Evolutionary conservation across 2,797 vertebrate species (phyloP).

Genomic region (Sebastes itinus): DNA sequence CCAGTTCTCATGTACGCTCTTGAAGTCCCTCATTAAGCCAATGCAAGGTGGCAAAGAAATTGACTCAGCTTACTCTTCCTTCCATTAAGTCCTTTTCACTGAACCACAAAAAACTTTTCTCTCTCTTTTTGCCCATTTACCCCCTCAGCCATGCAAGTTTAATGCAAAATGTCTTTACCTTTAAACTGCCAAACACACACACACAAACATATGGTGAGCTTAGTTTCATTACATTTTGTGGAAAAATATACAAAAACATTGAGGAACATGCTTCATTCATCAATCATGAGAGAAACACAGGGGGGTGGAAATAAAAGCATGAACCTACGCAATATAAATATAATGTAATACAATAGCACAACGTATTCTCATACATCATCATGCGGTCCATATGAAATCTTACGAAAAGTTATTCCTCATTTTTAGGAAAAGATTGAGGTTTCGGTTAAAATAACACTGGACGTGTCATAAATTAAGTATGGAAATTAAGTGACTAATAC

Average conservation of each 20-base stretch:
- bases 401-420: no score
- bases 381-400: no score
- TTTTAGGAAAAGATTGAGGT: no score
- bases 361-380: no score
- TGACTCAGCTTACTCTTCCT: constrained; percentile 27
- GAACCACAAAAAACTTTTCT: constrained; percentile 21
- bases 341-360: background rate
- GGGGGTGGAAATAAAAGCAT: background rate
- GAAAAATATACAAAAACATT: background rate
- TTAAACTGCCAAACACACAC: constrained; percentile 1
- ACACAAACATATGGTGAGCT: background rate
- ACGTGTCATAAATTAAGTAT: no score
- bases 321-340: background rate
- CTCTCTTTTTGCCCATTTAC: constrained; percentile 44
- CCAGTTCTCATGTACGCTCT: constrained; percentile 58
- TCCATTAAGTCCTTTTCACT: constrained; percentile 47
- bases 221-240: background rate
- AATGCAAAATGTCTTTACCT: constrained; percentile 42
- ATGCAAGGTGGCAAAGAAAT: constrained; percentile 54
- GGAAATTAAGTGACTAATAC: no score
- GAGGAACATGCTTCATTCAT: background rate
- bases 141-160: constrained; percentile 36
- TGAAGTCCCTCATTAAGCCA: constrained; percentile 66
- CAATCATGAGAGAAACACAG: background rate
- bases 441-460: no score